Evolutionary conservation across 2,797 vertebrate genomes (phyloP).

Genomic region (Pangasius larnaudii): DNA sequence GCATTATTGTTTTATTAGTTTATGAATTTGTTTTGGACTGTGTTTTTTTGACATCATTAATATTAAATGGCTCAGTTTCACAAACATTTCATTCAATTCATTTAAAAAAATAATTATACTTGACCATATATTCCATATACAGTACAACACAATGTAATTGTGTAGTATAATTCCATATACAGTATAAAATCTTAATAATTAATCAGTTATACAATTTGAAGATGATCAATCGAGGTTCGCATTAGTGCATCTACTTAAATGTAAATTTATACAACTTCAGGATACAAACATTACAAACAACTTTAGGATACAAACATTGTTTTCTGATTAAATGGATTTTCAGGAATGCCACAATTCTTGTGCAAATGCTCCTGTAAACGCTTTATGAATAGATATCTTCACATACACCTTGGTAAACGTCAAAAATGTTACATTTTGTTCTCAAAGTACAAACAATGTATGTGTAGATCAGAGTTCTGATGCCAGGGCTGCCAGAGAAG

Average conservation of each 20-base stretch:
- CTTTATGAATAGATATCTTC: not conserved
- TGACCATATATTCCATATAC: not conserved
- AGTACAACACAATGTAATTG: too few species aligned
- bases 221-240: not conserved
- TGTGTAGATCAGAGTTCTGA: not conserved
- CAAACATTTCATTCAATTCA: not conserved
- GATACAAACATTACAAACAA: not conserved
- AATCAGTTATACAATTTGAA: not conserved
- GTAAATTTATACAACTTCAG: not conserved
- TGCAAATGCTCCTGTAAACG: not conserved
- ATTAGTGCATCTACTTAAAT: not conserved
- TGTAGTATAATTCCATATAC: too few species aligned
- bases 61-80: not conserved
- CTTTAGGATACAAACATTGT: not conserved
- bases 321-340: not conserved
- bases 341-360: not conserved
- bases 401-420: not conserved
- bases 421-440: not conserved
- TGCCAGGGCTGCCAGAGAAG: not conserved
- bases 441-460: not conserved
- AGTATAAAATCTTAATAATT: not conserved
- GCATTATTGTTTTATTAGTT: not conserved
- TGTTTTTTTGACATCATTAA: not conserved
- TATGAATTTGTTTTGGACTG: not conserved
- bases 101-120: not conserved